Base-by-base conservation (phyloP, 1,140 invertebrate species). In the Rhizoglyphus robini region DNA sequence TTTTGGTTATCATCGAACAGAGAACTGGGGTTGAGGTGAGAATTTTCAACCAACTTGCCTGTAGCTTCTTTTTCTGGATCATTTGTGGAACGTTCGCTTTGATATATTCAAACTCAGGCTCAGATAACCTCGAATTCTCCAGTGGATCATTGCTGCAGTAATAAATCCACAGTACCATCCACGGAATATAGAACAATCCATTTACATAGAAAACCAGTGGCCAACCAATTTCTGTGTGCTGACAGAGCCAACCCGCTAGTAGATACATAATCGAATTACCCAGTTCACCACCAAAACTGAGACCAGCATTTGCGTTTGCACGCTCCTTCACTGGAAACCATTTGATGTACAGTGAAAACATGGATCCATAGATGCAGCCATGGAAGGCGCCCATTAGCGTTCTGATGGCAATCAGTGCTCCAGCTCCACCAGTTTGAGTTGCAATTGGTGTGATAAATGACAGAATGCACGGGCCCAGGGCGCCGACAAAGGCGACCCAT, bases 1-100 rank as follows among this genome's bases (percentile, higher is more conserved):
- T 88, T 73, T 96, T 91, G 0, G 87, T 88, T 29, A 92, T 76
- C 58, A 95, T 82, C 72, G 95, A 90, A 1, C 92, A 88, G 89
- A 90, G 94, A 2, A 96, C 90, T 0, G 90, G 86, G 0, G 80
- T 72, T 0, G 90, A 93, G 0, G 81, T 83, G 8, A 96, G 75
- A 68, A 97, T 81, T 23, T 78, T 71, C 41, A 76, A 78, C 92
- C 91, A 96, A 0, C 91, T 90, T 15, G 67, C 67, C 13, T 66
- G 62, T n/a, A 65, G 15, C 23, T 20, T 23, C 8, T 25, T 32
- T 25, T 23, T 54, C 8, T 27, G 8, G 34, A 8, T 25, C 30
- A 18, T 62, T n/a, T 57, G 29, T 62, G 46, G 38, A 15, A 20
- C 31, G 27, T 70, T 69, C 62, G 70, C 80, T 73, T 88, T 82